phyloP scores from a whole-genome alignment of 2,797 vertebrate genomes.

The Falco berigora region DNA sequence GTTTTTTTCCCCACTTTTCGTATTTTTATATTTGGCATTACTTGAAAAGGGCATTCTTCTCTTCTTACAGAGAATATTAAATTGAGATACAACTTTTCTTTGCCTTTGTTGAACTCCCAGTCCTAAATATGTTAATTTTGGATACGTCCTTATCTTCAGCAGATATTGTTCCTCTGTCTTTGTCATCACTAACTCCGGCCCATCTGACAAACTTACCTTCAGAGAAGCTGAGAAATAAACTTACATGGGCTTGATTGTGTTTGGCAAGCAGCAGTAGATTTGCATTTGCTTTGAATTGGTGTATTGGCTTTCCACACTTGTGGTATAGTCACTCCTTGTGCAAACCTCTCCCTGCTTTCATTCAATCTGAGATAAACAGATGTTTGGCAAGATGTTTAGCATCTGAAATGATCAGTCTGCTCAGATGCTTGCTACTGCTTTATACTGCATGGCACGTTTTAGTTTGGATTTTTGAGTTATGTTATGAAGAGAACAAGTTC shows the following conservation, averaged over 20 bases:
- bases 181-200: background rate
- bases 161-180: background rate
- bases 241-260: background rate
- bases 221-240: background rate
- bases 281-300: background rate
- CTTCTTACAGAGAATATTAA: background rate
- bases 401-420: background rate
- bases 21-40: background rate
- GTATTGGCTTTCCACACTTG: background rate
- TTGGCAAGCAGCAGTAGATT: background rate
- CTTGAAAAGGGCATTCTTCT: background rate
- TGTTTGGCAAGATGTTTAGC: constrained; percentile 2
- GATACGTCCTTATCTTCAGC: background rate
- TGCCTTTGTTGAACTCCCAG: background rate
- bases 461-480: background rate
- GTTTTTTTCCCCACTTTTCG: background rate
- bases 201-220: background rate
- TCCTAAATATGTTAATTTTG: background rate
- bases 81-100: background rate
- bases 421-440: constrained; percentile 24
- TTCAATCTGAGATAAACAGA: background rate
- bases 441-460: background rate
- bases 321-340: background rate
- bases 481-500: constrained; percentile 40
- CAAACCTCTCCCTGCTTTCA: background rate